A percentile compares a stretch with the other conserved stretches of the same genome.
phyloP scores from a whole-genome alignment of 2,797 vertebrate species.

The Acomys russatus region DNA sequence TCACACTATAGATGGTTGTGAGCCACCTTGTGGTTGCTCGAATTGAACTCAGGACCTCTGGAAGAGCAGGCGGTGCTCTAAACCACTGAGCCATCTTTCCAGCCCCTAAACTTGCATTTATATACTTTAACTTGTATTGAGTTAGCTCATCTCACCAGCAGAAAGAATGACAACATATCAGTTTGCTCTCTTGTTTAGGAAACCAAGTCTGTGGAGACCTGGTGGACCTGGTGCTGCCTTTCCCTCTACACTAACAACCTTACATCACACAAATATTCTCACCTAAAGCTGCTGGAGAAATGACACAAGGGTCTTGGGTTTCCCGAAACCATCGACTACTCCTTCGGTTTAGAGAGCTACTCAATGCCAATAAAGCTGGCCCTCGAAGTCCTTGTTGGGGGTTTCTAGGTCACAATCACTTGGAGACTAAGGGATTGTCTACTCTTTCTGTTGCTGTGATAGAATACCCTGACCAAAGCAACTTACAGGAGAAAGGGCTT shows the following conservation, averaged over 20 bases:
- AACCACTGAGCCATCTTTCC: too few species aligned
- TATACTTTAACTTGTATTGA: too few species aligned
- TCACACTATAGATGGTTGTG: too few species aligned
- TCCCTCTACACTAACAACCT: background rate
- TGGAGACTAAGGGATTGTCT: background rate
- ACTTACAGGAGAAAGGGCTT: background rate
- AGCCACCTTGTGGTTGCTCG: too few species aligned
- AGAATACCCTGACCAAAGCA: background rate
- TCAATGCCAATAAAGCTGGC: slow-evolving; percentile 7
- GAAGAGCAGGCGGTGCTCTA: too few species aligned
- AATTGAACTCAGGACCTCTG: too few species aligned
- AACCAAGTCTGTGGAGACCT: too few species aligned
- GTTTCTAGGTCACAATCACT: background rate
- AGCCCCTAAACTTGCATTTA: too few species aligned
- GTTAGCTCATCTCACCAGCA: too few species aligned
- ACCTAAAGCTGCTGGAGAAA: background rate
- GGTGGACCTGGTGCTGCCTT: background rate
- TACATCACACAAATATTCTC: background rate
- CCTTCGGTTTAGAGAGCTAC: background rate
- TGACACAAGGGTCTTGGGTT: background rate
- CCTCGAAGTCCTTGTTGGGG: background rate
- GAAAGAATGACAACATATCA: too few species aligned
- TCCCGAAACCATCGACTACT: background rate
- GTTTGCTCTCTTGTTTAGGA: background rate
- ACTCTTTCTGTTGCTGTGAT: background rate